These are phyloP conservation scores for Meandrina meandrites DNA, from an alignment of 92 coral and sea anemone genomes.

Conservation along the genomic window DNA sequence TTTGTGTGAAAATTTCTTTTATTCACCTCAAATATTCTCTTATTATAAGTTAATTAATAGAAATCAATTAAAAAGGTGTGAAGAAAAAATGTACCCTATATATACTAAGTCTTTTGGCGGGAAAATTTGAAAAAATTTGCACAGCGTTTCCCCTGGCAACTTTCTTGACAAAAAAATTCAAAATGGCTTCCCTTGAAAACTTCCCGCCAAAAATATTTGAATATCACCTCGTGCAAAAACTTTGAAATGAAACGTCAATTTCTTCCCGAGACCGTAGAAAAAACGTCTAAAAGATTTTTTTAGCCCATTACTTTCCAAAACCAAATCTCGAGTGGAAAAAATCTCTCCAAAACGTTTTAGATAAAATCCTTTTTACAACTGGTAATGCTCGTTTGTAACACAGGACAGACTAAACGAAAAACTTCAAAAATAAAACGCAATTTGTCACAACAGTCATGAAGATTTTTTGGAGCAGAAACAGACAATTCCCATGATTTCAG, in stretches of 20 bases:
- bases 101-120: constrained; percentile 30
- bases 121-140: constrained; percentile 17
- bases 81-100: not conserved
- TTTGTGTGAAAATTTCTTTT: not conserved
- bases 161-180: not conserved
- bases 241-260: not conserved
- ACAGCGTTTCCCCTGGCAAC: constrained; percentile 27
- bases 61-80: not conserved
- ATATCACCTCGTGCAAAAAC: not conserved
- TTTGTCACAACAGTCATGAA: too few relatives aligned
- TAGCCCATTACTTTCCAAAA: not conserved
- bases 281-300: too few relatives aligned
- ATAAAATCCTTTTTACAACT: not conserved
- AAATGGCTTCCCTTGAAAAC: not conserved
- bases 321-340: too few relatives aligned
- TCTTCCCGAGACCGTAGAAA: not conserved
- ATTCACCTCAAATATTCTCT: not conserved
- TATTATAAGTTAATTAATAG: not conserved
- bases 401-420: not conserved
- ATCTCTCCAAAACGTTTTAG: not conserved
- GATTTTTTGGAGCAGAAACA: too few relatives aligned
- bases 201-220: not conserved
- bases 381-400: not conserved
- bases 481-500: too few relatives aligned
- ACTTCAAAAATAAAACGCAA: not conserved